Evolutionary conservation across 2,888 invertebrate species (phyloP).

Genomic region (Apodemia mormo): DNA sequence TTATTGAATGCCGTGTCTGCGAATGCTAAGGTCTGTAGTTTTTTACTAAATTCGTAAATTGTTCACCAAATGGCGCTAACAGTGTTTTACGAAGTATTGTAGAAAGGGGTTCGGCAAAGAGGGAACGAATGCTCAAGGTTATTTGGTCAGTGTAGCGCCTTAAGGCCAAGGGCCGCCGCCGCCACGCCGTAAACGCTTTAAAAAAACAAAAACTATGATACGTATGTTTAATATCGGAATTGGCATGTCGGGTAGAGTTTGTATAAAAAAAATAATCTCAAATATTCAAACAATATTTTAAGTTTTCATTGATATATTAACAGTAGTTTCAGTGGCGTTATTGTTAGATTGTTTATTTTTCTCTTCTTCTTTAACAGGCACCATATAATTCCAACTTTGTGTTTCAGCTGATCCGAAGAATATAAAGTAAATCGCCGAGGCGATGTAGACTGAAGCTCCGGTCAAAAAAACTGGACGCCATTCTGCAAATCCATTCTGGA

Average conservation of each 20-base stretch:
- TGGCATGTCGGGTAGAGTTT: not conserved
- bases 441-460: constrained; percentile 86
- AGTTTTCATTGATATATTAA: constrained; percentile 65
- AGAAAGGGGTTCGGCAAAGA: too few relatives aligned
- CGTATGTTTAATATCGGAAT: not conserved
- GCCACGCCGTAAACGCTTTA: too few relatives aligned
- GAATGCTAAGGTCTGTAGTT: too few relatives aligned
- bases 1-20: too few relatives aligned
- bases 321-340: constrained; percentile 53
- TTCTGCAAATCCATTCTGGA: constrained; percentile 88
- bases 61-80: too few relatives aligned
- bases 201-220: too few relatives aligned
- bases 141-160: too few relatives aligned
- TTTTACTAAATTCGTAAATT: too few relatives aligned
- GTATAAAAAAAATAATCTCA: not conserved
- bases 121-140: too few relatives aligned
- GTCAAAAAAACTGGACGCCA: constrained; percentile 89
- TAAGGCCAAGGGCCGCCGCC: too few relatives aligned
- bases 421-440: constrained; percentile 86
- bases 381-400: constrained; percentile 86
- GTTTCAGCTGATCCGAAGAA: constrained; percentile 86
- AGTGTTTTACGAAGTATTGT: too few relatives aligned
- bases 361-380: constrained; percentile 54
- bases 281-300: constrained; percentile 38
- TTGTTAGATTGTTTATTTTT: constrained; percentile 54